Evolutionary conservation across 2,888 invertebrate genomes (phyloP).

Genomic region (Melipona bicolor): DNA sequence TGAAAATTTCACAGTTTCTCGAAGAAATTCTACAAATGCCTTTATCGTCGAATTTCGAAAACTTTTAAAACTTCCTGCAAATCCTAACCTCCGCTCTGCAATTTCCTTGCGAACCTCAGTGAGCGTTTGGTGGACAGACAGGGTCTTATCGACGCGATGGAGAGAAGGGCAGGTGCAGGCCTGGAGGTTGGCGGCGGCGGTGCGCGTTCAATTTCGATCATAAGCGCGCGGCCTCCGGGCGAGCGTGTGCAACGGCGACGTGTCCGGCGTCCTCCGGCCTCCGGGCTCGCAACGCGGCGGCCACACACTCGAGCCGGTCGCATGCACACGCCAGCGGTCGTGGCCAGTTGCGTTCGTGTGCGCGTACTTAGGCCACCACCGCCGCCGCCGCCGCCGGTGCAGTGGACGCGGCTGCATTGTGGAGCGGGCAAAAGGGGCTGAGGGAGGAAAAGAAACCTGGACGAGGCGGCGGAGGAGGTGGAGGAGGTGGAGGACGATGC

Average conservation of each 20-base stretch:
- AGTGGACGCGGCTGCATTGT: conserved; percentile 53
- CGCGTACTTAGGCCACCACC: conserved; percentile 34
- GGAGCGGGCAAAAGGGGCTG: conserved; percentile 30
- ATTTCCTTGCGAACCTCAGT: too few relatives aligned
- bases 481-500: conserved; percentile 49
- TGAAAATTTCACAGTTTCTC: too few relatives aligned
- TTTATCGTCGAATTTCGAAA: too few relatives aligned
- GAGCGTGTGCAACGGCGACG: conserved; percentile 38
- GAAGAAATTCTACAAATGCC: too few relatives aligned
- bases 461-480: conserved; percentile 22
- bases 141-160: conserved; percentile 39
- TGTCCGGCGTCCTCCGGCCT: conserved; percentile 57
- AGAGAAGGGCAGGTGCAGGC: conserved; percentile 64
- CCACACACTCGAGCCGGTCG: conserved; percentile 37
- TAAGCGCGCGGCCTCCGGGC: conserved; percentile 48
- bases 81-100: too few relatives aligned
- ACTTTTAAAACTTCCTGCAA: too few relatives aligned
- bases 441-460: conserved; percentile 39
- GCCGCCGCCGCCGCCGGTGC: conserved; percentile 33
- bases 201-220: conserved; percentile 43
- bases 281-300: conserved; percentile 31
- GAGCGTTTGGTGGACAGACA: neutral
- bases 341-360: conserved; percentile 19
- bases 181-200: conserved; percentile 45
- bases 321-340: conserved; percentile 31